Percentiles rank a stretch among this genome's conserved stretches.
These are phyloP conservation scores for Synchiropus splendidus DNA, from an alignment of 2,113 vertebrate species.

Conservation along the genomic window DNA sequence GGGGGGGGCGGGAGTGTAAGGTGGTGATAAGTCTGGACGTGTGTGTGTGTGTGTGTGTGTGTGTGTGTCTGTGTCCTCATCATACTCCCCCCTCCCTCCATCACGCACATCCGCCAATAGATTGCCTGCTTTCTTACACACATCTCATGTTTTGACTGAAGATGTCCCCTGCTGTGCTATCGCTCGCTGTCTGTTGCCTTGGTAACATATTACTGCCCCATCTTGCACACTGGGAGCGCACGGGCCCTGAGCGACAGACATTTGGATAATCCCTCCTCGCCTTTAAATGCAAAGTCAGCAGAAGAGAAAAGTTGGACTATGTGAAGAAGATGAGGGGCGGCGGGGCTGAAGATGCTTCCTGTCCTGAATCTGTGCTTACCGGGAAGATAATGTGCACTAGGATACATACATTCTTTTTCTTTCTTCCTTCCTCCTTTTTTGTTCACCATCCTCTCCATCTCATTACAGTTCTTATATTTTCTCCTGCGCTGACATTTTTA, in stretches of 20 bases:
- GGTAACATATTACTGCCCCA: slow-evolving; percentile 32
- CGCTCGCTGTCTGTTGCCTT: slow-evolving; percentile 48
- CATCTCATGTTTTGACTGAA: slow-evolving; percentile 44
- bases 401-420: slow-evolving; percentile 13
- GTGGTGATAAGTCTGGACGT: slow-evolving; percentile 36
- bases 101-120: slow-evolving; percentile 16
- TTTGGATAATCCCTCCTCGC: slow-evolving; percentile 56
- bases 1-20: slow-evolving; percentile 21
- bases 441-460: slow-evolving; percentile 8
- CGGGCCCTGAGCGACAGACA: slow-evolving; percentile 47
- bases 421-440: background rate
- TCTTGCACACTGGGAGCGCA: slow-evolving; percentile 8
- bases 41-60: too few relatives aligned
- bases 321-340: background rate
- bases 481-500: slow-evolving; percentile 56
- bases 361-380: slow-evolving; percentile 8
- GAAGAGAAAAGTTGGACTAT: slow-evolving; percentile 37
- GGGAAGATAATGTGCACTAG: slow-evolving; percentile 15
- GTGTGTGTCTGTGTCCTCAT: background rate
- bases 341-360: background rate
- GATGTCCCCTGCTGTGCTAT: slow-evolving; percentile 30
- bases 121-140: slow-evolving; percentile 8
- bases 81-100: background rate
- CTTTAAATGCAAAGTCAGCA: slow-evolving; percentile 66
- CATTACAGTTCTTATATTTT: background rate